Evolutionary conservation across 1,140 invertebrate species (phyloP).

Genomic region (Hypsibius dujardini): DNA sequence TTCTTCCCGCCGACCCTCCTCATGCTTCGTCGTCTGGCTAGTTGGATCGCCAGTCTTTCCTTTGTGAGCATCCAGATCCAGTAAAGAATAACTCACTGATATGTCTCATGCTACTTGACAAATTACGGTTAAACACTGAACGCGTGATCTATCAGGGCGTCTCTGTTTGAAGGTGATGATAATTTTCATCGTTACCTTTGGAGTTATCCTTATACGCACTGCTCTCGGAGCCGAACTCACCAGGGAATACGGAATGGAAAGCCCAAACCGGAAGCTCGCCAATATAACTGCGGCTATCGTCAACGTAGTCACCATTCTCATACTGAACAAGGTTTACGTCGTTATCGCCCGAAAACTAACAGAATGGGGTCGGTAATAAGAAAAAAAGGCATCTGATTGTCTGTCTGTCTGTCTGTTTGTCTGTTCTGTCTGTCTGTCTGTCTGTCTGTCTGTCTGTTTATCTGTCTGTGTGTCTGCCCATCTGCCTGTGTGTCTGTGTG

Average conservation of each 20-base stretch:
- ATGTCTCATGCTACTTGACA: no score
- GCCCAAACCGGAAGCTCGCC: constrained; percentile 33
- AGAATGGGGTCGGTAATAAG: constrained; percentile 40
- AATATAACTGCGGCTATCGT: constrained; percentile 50
- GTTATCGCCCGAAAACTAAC: constrained; percentile 45
- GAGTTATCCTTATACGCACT: constrained; percentile 5
- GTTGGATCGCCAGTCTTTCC: constrained; percentile 12
- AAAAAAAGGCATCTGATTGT: no score
- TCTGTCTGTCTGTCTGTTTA: no score
- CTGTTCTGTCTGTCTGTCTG: no score
- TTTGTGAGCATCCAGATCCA: not conserved
- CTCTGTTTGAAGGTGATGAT: not conserved
- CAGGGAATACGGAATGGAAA: not conserved
- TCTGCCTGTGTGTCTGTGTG: no score
- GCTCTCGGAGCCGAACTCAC: not conserved
- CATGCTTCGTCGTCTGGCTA: constrained; percentile 23
- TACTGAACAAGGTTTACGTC: constrained; percentile 45
- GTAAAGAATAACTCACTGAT: not conserved
- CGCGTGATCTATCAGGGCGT: not conserved
- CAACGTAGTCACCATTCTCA: constrained; percentile 49
- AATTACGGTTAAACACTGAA: not conserved
- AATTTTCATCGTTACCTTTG: constrained; percentile 9
- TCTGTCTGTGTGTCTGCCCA: no score
- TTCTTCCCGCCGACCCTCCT: constrained; percentile 36
- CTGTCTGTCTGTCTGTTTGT: constrained; percentile 24